phyloP scores from a whole-genome alignment of 2,797 vertebrate genomes.

The Typhlichthys eigenmanni region DNA sequence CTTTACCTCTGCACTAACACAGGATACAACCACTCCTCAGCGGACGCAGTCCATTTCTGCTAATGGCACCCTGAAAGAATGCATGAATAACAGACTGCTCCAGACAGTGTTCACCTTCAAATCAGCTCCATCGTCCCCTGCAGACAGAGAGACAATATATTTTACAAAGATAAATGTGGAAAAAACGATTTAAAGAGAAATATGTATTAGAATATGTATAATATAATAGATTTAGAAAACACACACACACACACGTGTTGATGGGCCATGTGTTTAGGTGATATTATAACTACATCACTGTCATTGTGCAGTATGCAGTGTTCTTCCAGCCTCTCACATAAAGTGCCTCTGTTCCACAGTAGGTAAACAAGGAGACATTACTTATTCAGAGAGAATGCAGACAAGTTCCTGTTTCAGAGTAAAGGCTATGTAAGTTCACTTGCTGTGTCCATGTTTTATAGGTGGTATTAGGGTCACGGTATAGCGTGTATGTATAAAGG shows the following conservation, averaged over 20 bases:
- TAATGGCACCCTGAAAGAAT: conserved; percentile 11
- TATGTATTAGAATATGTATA: too few relatives aligned
- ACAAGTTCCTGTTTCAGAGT: background rate
- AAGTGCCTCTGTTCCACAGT: conserved; percentile 22
- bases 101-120: conserved; percentile 27
- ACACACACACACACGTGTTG: conserved; percentile 14
- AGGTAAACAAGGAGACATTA: conserved; percentile 7
- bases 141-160: conserved; percentile 6
- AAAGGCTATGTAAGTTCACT: too few relatives aligned
- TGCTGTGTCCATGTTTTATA: too few relatives aligned
- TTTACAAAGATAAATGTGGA: conserved; percentile 1
- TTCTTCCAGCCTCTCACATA: conserved; percentile 19
- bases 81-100: conserved; percentile 51
- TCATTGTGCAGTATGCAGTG: conserved; percentile 14
- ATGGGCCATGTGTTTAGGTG: conserved; percentile 26
- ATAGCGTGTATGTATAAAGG: too few relatives aligned
- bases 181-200: background rate
- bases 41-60: conserved; percentile 32
- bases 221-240: background rate
- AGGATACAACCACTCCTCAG: conserved; percentile 29
- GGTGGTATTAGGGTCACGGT: too few relatives aligned
- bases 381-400: conserved; percentile 4
- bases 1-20: conserved; percentile 27
- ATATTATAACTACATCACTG: conserved; percentile 38
- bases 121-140: conserved; percentile 20